A percentile compares a stretch with the other conserved stretches of the same genome.
These are phyloP conservation scores for Saxidomus purpurata DNA, from an alignment of 1,140 invertebrate species.

Conservation along the genomic window DNA sequence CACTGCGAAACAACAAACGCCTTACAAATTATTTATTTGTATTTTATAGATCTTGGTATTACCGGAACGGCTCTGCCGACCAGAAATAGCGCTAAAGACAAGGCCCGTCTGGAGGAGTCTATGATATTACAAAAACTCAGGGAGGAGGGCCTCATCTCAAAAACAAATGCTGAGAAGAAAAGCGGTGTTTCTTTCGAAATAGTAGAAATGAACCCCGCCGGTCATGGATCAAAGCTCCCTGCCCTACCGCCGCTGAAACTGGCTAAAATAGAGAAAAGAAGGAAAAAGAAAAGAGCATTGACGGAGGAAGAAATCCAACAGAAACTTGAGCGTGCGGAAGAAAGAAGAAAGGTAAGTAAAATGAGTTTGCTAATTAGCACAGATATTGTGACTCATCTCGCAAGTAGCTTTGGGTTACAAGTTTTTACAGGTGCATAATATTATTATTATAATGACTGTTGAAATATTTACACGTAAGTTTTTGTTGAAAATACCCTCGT, in stretches of 20 bases:
- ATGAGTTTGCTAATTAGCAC: not conserved
- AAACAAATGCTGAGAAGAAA: slow-evolving; percentile 76
- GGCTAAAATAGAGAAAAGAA: slow-evolving; percentile 74
- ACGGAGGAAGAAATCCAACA: slow-evolving; percentile 80
- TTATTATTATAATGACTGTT: not conserved
- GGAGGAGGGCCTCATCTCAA: slow-evolving; percentile 85
- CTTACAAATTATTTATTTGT: too few relatives aligned
- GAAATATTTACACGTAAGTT: not conserved
- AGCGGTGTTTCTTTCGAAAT: slow-evolving; percentile 85
- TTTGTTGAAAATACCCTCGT: not conserved
- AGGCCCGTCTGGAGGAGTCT: slow-evolving; percentile 81
- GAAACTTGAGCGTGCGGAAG: slow-evolving; percentile 79
- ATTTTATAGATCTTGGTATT: slow-evolving; percentile 81
- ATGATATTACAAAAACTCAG: slow-evolving; percentile 82
- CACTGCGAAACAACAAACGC: too few relatives aligned
- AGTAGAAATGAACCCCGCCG: slow-evolving; percentile 45
- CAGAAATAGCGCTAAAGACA: slow-evolving; percentile 83
- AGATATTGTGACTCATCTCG: not conserved
- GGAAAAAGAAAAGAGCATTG: slow-evolving; percentile 76
- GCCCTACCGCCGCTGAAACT: slow-evolving; percentile 71
- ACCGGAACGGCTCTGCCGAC: slow-evolving; percentile 79
- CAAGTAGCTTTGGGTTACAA: not conserved
- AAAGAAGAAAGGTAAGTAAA: slow-evolving; percentile 78
- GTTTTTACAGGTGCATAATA: not conserved
- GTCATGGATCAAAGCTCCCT: slow-evolving; percentile 21